These are phyloP conservation scores for Chironomus tentans DNA, from an alignment of 2,888 invertebrate species.

Conservation along the genomic window DNA sequence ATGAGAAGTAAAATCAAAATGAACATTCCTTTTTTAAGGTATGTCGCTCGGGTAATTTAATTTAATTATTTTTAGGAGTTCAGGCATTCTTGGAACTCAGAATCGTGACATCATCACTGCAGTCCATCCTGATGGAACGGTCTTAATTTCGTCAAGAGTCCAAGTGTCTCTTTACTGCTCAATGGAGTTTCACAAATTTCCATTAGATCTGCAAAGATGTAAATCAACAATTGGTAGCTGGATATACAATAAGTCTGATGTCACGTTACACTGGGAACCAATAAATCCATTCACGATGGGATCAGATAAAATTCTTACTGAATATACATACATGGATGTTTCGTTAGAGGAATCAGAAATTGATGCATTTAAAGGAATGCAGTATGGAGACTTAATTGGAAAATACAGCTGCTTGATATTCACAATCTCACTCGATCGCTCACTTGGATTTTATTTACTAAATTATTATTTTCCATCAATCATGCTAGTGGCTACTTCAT, in stretches of 20 bases:
- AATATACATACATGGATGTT: conserved; percentile 61
- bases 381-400: conserved; percentile 63
- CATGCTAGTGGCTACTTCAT: conserved; percentile 75
- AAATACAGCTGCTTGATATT: conserved; percentile 66
- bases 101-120: conserved; percentile 70
- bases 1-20: conserved; percentile 56
- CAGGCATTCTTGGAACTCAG: conserved; percentile 68
- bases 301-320: conserved; percentile 67
- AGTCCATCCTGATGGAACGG: conserved; percentile 68
- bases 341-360: conserved; percentile 64
- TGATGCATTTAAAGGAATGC: conserved; percentile 54
- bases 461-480: conserved; percentile 83
- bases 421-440: conserved; percentile 66
- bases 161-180: conserved; percentile 76
- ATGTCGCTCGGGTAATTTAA: no score
- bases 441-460: conserved; percentile 80
- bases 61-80: conserved; percentile 38
- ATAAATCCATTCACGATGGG: conserved; percentile 65
- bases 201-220: conserved; percentile 77
- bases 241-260: conserved; percentile 71
- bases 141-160: conserved; percentile 67
- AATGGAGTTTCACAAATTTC: conserved; percentile 79
- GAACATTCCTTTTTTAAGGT: no score
- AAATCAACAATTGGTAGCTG: conserved; percentile 73
- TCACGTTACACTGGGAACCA: conserved; percentile 67